phyloP scores from a whole-genome alignment of 1,140 invertebrate genomes.

The Euborellia annulipes region DNA sequence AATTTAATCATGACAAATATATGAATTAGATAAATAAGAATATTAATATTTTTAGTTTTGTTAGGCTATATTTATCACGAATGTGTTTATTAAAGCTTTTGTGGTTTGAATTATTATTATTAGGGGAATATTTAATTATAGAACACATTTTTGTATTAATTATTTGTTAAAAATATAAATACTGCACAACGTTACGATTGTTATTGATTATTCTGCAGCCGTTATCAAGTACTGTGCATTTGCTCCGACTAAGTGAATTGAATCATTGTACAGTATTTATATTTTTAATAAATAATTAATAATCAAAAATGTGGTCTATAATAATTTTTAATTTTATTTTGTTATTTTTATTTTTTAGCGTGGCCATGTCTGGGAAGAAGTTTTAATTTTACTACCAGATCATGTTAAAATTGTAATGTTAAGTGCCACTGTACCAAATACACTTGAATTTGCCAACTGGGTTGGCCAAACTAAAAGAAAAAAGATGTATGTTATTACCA shows the following conservation, averaged over 20 bases:
- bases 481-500: conserved; percentile 91
- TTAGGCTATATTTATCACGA: too few relatives aligned
- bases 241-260: too few relatives aligned
- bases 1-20: conserved; percentile 8
- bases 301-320: not conserved
- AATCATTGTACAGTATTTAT: too few relatives aligned
- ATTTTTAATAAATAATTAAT: not conserved
- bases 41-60: too few relatives aligned
- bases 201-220: too few relatives aligned
- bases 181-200: too few relatives aligned
- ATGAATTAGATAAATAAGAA: too few relatives aligned
- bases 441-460: conserved; percentile 93
- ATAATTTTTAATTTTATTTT: conserved; percentile 8
- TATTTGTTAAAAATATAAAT: too few relatives aligned
- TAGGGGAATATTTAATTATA: not conserved
- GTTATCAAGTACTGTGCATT: too few relatives aligned
- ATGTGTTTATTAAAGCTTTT: not conserved
- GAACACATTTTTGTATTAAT: too few relatives aligned
- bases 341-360: conserved; percentile 36
- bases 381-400: conserved; percentile 84
- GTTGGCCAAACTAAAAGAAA: conserved; percentile 83
- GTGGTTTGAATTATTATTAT: not conserved
- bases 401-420: conserved; percentile 94
- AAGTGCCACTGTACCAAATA: conserved; percentile 96
- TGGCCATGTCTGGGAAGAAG: conserved; percentile 99